Evolutionary conservation across 2,888 invertebrate genomes (phyloP).

Genomic region (Nephrotoma appendiculata): DNA sequence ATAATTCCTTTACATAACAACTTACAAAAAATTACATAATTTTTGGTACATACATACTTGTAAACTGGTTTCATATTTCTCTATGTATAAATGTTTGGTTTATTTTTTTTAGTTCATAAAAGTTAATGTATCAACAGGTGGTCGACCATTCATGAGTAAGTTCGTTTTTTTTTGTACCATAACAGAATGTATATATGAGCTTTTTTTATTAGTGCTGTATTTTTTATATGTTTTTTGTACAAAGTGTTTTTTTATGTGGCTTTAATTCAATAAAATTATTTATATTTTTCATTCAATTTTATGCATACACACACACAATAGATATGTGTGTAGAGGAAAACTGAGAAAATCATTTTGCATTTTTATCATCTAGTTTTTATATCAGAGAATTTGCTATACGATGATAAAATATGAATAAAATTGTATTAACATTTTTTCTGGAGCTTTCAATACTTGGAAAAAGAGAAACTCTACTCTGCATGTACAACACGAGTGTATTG

Average conservation of each 20-base stretch:
- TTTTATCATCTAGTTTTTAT: neutral
- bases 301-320: neutral
- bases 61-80: conserved; percentile 1
- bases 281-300: neutral
- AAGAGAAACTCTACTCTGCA: neutral
- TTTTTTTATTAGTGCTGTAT: neutral
- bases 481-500: neutral
- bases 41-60: neutral
- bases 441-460: neutral
- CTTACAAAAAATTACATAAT: neutral
- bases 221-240: neutral
- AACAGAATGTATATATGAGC: neutral
- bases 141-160: conserved; percentile 2
- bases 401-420: neutral
- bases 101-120: neutral
- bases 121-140: conserved; percentile 2
- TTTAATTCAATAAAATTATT: neutral
- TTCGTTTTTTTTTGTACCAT: neutral
- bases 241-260: neutral
- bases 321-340: neutral
- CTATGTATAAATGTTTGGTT: neutral
- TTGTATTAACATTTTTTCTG: neutral
- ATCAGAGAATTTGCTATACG: neutral
- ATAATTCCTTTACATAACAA: neutral
- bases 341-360: neutral